Evolutionary conservation across 2,888 invertebrate genomes (phyloP).

Genomic region (Ernsta delagoae): DNA sequence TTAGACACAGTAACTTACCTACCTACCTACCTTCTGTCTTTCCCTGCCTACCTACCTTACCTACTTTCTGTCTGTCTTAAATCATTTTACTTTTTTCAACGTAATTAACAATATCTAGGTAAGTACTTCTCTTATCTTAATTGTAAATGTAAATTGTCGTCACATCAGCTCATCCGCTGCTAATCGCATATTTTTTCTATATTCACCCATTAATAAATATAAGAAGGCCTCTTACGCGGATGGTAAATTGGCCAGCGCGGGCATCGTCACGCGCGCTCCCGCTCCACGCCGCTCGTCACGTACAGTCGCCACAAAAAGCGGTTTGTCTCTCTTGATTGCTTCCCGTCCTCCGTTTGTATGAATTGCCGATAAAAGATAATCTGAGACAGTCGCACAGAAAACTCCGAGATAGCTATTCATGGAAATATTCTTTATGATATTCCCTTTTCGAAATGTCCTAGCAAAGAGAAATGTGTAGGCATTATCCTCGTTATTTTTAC

Average conservation of each 20-base stretch:
- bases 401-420: background rate
- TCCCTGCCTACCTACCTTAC: too few relatives aligned
- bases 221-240: background rate
- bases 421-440: conserved; percentile 9
- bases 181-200: background rate
- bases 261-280: conserved; percentile 11
- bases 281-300: conserved; percentile 20
- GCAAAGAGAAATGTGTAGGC: conserved; percentile 1
- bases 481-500: conserved; percentile 8
- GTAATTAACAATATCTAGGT: too few relatives aligned
- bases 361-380: conserved; percentile 34
- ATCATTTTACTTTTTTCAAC: too few relatives aligned
- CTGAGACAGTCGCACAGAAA: conserved; percentile 23
- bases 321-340: conserved; percentile 31
- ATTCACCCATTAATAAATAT: conserved; percentile 4
- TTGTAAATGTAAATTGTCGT: background rate
- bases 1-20: too few relatives aligned
- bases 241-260: conserved; percentile 18
- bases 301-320: conserved; percentile 26
- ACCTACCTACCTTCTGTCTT: too few relatives aligned
- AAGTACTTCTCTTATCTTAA: background rate
- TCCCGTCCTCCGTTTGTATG: conserved; percentile 25
- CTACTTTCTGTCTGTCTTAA: too few relatives aligned
- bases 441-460: background rate
- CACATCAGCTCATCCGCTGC: background rate